Evolutionary conservation across 2,113 vertebrate species (phyloP).

Genomic region (Campylomormyrus numenius): DNA sequence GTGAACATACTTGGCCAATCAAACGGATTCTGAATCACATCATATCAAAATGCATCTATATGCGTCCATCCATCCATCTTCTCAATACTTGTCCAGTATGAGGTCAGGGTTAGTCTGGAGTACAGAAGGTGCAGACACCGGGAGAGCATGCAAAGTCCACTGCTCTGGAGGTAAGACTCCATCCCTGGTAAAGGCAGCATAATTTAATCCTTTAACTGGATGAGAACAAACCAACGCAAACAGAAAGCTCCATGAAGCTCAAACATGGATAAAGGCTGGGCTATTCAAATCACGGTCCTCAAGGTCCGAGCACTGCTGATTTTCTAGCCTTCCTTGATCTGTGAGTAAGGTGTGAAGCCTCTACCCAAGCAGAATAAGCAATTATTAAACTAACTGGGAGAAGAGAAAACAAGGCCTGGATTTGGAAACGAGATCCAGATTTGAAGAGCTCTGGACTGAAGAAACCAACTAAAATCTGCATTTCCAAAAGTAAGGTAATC

Average conservation of each 20-base stretch:
- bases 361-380: background rate
- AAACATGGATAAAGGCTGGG: background rate
- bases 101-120: background rate
- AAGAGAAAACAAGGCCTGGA: too few species aligned
- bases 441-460: background rate
- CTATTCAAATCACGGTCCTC: background rate
- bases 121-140: background rate
- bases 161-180: background rate
- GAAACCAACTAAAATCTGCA: background rate
- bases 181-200: background rate
- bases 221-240: background rate
- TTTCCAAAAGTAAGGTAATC: background rate
- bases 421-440: background rate
- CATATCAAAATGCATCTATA: background rate
- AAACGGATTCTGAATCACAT: background rate
- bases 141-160: background rate
- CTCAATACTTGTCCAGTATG: background rate
- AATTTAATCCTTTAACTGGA: background rate
- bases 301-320: background rate
- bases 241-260: background rate
- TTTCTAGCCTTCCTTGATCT: background rate
- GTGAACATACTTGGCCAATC: background rate
- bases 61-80: background rate
- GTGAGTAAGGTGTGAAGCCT: background rate
- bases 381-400: background rate